Base-by-base conservation (phyloP, 1,140 invertebrate species). In the Ylistrum balloti region DNA sequence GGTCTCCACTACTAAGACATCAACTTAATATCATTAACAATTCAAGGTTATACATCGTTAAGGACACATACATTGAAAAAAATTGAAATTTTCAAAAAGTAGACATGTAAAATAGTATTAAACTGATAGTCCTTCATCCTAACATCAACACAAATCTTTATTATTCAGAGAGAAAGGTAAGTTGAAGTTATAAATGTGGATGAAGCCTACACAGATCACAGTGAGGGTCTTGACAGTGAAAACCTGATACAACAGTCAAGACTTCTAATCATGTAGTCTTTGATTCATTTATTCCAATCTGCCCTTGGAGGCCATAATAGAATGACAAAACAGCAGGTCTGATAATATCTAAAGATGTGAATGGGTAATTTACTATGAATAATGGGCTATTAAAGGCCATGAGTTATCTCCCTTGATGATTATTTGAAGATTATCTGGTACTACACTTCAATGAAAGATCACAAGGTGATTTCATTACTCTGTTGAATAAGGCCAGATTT, bases 371-470 rank as follows among this genome's bases (percentile, higher is more conserved):
- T 74, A 28, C 9, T 74, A 28, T 74, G 22, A 74, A 74, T 74
- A 22, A 28, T 28, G 56, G 22, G 56, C 22, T 74, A n/a, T 74
- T 74, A 74, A 74, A 28, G 56, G 56, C n/a, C 56, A 74, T 1
- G 56, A 74, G 56, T 74, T 74, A 74, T 74, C 56, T n/a, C 56
- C 56, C 56, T 74, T 74, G 56, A 28, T 74, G 56, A 17, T 11
- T 28, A n/a, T 74, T 74, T 56, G 2, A n/a, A 28, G 56, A 74
- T 74, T n/a, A 28, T 74, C 56, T 74, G 56, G 9, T 74, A n/a
- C 22, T 74, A 74, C 22, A 28, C 56, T 17, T 45, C 20, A 45
- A 13, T 45, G n/a, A 74, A 74, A 74, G 56, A n/a, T 74, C 56
- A 74, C 1, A 48, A 28, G 56, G 56, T 74, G 1, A 28, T 5